phyloP scores from a whole-genome alignment of 2,113 vertebrate species.

The Sula dactylatra region DNA sequence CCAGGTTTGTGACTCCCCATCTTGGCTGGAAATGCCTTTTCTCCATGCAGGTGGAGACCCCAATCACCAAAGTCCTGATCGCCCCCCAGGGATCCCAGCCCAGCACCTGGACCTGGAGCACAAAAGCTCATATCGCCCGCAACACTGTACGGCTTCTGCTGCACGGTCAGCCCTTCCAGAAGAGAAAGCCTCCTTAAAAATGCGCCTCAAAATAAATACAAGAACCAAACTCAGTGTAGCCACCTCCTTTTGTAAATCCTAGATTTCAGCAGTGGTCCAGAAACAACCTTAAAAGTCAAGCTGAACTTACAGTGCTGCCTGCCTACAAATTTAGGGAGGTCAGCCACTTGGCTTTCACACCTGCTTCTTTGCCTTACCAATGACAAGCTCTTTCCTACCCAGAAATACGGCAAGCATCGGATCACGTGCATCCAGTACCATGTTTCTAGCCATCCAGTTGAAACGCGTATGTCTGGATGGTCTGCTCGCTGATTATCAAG shows the following conservation, averaged over 20 bases:
- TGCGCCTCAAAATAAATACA: not conserved
- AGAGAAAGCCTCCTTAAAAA: not conserved
- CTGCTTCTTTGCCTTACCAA: not conserved
- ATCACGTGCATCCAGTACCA: not conserved
- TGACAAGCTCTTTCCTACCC: not conserved
- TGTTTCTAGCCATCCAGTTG: not conserved
- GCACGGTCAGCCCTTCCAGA: not conserved
- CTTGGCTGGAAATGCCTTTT: not conserved
- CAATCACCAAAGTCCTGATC: fast-evolving
- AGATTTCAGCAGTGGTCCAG: not conserved
- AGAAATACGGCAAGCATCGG: not conserved
- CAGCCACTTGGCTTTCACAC: not conserved
- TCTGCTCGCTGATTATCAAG: not conserved
- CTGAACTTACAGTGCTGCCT: not conserved
- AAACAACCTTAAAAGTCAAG: not conserved
- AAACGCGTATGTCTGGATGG: fast-evolving
- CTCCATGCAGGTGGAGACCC: not conserved
- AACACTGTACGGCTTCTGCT: not conserved
- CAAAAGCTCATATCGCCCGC: not conserved
- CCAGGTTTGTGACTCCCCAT: not conserved
- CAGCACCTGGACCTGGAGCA: not conserved
- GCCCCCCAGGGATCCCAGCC: not conserved
- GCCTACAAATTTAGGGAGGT: not conserved
- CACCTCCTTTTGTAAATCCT: not conserved
- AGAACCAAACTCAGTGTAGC: not conserved